These are phyloP conservation scores for Lomographa bimaculata DNA, from an alignment of 2,888 invertebrate species.

Conservation along the genomic window DNA sequence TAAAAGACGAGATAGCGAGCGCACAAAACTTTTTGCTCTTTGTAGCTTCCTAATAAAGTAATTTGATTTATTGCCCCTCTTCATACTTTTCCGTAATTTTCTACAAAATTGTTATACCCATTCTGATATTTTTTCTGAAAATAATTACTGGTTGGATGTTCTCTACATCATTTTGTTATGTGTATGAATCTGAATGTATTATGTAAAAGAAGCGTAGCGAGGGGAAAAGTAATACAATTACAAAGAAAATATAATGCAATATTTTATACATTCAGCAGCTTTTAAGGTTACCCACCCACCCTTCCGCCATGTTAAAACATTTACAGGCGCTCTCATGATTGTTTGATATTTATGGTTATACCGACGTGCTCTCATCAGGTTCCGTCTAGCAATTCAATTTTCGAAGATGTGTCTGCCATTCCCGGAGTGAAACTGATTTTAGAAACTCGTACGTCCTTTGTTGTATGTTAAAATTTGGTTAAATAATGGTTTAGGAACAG, in stretches of 20 bases:
- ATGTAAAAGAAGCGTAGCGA: constrained; percentile 1
- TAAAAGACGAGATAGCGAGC: constrained; percentile 23
- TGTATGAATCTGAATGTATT: constrained; percentile 5
- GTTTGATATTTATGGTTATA: constrained; percentile 23
- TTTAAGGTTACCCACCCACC: constrained; percentile 25
- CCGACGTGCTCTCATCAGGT: constrained; percentile 17
- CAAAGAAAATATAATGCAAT: constrained; percentile 17
- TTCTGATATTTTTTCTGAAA: constrained; percentile 6
- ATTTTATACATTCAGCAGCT: constrained; percentile 22
- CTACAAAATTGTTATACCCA: constrained; percentile 9
- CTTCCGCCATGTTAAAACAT: constrained; percentile 24
- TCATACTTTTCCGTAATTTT: constrained; percentile 21
- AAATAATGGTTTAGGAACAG: too few relatives aligned
- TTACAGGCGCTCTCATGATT: constrained; percentile 23
- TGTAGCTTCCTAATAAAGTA: constrained; percentile 20
- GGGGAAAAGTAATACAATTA: constrained; percentile 8
- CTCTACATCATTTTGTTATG: constrained; percentile 5
- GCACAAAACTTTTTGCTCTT: constrained; percentile 20
- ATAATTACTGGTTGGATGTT: constrained; percentile 10
- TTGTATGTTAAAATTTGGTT: too few relatives aligned
- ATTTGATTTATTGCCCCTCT: constrained; percentile 21
- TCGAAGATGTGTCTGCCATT: constrained; percentile 19
- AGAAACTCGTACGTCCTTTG: too few relatives aligned
- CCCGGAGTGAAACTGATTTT: constrained; percentile 15
- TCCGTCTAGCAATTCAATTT: constrained; percentile 21